Percentiles rank a stretch among this genome's conserved stretches.
Conservation (phyloP, 2,888 invertebrate species). For the Hetaerina titia region DNA sequence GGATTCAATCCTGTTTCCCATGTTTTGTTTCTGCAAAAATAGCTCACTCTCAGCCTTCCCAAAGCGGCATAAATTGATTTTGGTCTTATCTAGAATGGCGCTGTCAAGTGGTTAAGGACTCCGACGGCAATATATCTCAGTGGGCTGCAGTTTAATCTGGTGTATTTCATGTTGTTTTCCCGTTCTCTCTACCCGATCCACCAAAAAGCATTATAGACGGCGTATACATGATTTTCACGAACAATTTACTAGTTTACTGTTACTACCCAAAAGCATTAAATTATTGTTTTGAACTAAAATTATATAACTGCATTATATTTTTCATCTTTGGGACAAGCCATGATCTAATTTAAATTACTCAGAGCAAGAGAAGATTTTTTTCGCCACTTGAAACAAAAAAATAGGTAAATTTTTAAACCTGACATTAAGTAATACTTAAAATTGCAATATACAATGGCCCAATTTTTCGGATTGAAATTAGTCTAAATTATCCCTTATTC, state of each 20-base stretch:
- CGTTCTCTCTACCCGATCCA: neutral
- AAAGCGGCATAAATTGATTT: neutral
- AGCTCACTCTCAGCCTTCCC: neutral
- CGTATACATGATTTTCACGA: neutral
- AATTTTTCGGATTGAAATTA: too few relatives aligned
- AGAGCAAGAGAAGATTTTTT: too few relatives aligned
- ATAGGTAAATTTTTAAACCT: too few relatives aligned
- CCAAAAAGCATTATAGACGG: neutral
- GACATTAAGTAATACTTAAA: too few relatives aligned
- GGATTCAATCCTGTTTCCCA: neutral
- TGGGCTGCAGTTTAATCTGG: neutral
- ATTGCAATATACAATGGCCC: too few relatives aligned
- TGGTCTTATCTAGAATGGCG: neutral
- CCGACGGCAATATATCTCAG: neutral
- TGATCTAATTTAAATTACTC: too few relatives aligned
- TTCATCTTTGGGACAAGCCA: too few relatives aligned
- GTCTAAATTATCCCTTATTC: too few relatives aligned
- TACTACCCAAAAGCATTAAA: neutral
- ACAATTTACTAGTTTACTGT: neutral
- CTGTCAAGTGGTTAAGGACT: neutral
- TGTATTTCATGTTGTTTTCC: neutral
- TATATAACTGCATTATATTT: too few relatives aligned
- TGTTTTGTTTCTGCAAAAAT: neutral
- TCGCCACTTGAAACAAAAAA: too few relatives aligned
- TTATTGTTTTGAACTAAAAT: too few relatives aligned